Conservation (phyloP, 2,113 vertebrate species). For the Triplophysa tibetana region DNA sequence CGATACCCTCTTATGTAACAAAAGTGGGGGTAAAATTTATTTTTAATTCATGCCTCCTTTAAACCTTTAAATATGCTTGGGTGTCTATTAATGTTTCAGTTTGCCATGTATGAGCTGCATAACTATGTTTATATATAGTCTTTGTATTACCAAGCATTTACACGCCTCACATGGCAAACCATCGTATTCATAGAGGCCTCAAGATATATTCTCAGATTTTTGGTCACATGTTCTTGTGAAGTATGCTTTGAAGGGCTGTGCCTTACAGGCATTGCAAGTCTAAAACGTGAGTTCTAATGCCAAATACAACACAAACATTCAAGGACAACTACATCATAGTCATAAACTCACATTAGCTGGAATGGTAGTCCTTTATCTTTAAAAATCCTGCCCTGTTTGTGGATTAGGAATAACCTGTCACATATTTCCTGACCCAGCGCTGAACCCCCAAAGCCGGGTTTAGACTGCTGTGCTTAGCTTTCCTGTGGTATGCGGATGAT, state of each 20-base stretch:
- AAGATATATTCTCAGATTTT: constrained; percentile 14
- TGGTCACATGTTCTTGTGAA: constrained; percentile 20
- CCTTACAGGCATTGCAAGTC: constrained; percentile 3
- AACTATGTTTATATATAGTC: neutral
- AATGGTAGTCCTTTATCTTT: neutral
- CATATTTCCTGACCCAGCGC: constrained; percentile 3
- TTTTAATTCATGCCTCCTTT: no score
- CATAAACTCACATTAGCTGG: constrained; percentile 30
- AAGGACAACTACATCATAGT: constrained; percentile 17
- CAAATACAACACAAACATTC: constrained; percentile 25
- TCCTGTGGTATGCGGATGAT: constrained; percentile 12
- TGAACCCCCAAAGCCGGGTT: constrained; percentile 15
- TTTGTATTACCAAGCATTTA: constrained; percentile 13
- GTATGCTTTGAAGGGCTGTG: constrained; percentile 29
- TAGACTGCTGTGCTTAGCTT: neutral
- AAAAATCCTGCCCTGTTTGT: constrained; percentile 4
- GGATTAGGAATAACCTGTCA: constrained; percentile 15
- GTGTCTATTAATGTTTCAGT: neutral
- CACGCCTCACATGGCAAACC: neutral
- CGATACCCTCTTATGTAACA: no score
- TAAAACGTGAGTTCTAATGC: constrained; percentile 11
- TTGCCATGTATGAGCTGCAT: neutral
- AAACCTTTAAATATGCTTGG: neutral
- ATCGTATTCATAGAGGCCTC: neutral
- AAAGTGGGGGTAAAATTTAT: no score